phyloP scores from a whole-genome alignment of 1,140 invertebrate genomes.

The Drosophila kohkoa region DNA sequence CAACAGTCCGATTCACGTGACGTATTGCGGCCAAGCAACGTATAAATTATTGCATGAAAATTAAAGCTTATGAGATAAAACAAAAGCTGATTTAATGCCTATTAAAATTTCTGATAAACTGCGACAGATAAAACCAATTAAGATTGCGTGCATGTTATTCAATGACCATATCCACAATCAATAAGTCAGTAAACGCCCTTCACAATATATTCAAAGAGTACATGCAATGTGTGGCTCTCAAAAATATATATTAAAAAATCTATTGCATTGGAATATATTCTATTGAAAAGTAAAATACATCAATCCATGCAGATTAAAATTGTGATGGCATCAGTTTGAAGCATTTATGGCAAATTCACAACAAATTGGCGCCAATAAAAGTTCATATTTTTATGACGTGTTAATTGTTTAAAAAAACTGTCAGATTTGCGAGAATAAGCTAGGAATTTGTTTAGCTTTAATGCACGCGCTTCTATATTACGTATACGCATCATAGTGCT shows the following conservation, averaged over 20 bases:
- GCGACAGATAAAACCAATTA: slow-evolving; percentile 20
- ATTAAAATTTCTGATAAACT: slow-evolving; percentile 30
- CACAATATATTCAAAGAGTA: neutral
- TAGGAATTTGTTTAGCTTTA: no score
- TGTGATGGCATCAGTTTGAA: neutral
- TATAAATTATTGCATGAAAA: slow-evolving; percentile 73
- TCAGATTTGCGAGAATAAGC: no score
- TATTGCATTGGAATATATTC: neutral
- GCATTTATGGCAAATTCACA: neutral
- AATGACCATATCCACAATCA: neutral
- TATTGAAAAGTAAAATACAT: neutral
- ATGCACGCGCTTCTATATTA: no score
- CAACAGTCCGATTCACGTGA: slow-evolving; percentile 23
- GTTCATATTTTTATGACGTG: neutral
- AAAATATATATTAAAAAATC: neutral
- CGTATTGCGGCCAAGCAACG: slow-evolving; percentile 58
- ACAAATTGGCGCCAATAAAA: neutral
- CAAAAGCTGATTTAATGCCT: slow-evolving; percentile 67
- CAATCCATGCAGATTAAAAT: neutral
- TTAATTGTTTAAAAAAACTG: neutral
- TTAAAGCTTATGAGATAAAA: slow-evolving; percentile 50
- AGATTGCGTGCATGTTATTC: neutral
- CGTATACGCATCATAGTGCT: no score
- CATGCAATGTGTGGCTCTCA: neutral
- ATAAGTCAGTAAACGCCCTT: neutral